phyloP scores from a whole-genome alignment of 2,888 invertebrate species.

The Adelphocoris suturalis region DNA sequence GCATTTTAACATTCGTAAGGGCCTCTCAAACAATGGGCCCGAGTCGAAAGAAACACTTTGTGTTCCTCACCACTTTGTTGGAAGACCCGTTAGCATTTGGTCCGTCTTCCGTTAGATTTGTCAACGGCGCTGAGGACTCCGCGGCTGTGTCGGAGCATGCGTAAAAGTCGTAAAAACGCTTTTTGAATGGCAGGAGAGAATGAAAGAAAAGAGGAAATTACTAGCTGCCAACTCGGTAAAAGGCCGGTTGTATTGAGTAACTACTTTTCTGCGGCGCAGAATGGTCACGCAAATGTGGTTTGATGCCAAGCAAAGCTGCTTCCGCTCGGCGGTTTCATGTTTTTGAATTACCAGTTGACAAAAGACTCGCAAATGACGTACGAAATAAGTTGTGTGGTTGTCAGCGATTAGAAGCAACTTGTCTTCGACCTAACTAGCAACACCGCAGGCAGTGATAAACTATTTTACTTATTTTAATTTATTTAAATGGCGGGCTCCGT shows the following conservation, averaged over 20 bases:
- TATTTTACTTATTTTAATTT: no score
- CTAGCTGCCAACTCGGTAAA: background rate
- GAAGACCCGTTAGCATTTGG: background rate
- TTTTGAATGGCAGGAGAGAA: background rate
- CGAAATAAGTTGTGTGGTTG: no score
- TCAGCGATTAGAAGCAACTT: no score
- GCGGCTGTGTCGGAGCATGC: background rate
- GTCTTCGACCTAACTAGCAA: no score
- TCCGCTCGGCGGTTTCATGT: no score
- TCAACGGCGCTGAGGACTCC: background rate
- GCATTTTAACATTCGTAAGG: constrained; percentile 23
- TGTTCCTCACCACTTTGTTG: background rate
- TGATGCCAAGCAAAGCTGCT: no score
- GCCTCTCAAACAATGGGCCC: background rate
- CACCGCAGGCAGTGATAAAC: no score
- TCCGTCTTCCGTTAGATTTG: background rate
- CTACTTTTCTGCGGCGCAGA: background rate
- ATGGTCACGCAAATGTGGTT: background rate
- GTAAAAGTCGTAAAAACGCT: background rate
- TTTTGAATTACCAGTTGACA: no score
- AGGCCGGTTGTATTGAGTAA: background rate
- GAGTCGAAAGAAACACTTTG: constrained; percentile 36
- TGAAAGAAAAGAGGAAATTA: background rate
- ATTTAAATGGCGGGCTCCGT: no score
- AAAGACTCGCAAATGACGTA: no score